Base-by-base conservation (phyloP, 2,888 invertebrate species). In the Pocota personata region DNA sequence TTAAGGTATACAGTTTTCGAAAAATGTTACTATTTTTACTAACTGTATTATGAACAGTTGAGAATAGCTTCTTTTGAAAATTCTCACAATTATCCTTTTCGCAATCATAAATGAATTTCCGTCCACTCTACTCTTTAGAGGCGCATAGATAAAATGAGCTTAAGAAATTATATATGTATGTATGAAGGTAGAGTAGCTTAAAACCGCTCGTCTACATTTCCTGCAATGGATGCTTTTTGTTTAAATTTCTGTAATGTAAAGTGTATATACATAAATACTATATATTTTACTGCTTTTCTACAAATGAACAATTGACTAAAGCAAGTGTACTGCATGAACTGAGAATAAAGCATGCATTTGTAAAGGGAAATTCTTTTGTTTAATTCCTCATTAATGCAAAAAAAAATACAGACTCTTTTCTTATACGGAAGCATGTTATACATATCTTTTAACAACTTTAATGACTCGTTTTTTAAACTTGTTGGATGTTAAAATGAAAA, bases 51-150 rank as follows among this genome's bases (percentile, higher is more conserved):
- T 35, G 24, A 1, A 14, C 14, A 40, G 12, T 40, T 67, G 27
- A n/a, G n/a, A 67, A 67, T 52, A 40, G 37, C 6, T 67, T 32
- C 55, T 43, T 30, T 27, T 40, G 3, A 67, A 67, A 52, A 10
- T 52, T 24, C n/a, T 30, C 10, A 27, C 60, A 43, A 62, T 43
- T 32, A 57, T 12, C 21, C 30, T 30, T 24, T 55, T 43, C 24
- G n/a, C 24, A 35, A 57, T 19, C 46, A 7, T n/a, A 75, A 48
- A 75, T 57, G 24, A 27, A 55, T 55, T 64, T 55, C 43, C 55
- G 14, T 24, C 32, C 40, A 43, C 46, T 32, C 16, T 27, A 58
- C 50, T 50, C 50, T 60, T 16, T 2, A n/a, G 6, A 2, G 30
- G 30, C 35, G 21, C 30, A 43, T 14, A n/a, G 32, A 32, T 73